phyloP scores from a whole-genome alignment of 2,888 invertebrate species.

The Scaptomyza cyrtandrae region DNA sequence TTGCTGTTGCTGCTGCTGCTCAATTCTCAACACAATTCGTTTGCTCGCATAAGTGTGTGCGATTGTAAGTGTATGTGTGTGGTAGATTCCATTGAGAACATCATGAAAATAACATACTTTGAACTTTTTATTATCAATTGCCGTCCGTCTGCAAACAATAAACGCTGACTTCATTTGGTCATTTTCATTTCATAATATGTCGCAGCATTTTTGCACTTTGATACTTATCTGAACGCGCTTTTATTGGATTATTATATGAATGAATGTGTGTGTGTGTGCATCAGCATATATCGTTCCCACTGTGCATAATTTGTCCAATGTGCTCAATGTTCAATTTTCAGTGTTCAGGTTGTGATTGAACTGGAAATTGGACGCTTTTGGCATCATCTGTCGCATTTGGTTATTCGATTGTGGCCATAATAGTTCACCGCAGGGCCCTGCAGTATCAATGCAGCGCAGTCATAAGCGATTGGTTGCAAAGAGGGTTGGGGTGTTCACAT shows the following conservation, averaged over 20 bases:
- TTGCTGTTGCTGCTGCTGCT: neutral
- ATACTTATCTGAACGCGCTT: constrained; percentile 41
- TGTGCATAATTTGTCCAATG: neutral
- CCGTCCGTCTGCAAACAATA: constrained; percentile 62
- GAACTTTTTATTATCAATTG: constrained; percentile 77
- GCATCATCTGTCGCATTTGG: constrained; percentile 52
- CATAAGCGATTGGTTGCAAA: neutral
- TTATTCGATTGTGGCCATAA: constrained; percentile 75
- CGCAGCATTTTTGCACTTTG: constrained; percentile 33
- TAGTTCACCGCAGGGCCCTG: constrained; percentile 53
- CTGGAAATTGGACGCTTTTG: constrained; percentile 2
- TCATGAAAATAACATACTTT: constrained; percentile 74
- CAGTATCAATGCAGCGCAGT: constrained; percentile 45
- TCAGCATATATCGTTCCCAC: constrained; percentile 13
- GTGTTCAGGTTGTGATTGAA: constrained; percentile 31
- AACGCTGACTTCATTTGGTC: constrained; percentile 70
- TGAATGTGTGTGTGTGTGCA: neutral
- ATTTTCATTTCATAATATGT: constrained; percentile 77
- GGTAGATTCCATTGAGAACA: constrained; percentile 61
- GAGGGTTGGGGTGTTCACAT: constrained; percentile 22
- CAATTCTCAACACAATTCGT: constrained; percentile 21
- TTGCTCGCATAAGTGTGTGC: constrained; percentile 11
- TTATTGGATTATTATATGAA: constrained; percentile 53
- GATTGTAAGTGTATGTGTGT: constrained; percentile 22
- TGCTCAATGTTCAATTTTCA: neutral